Evolutionary conservation across 2,797 vertebrate species (phyloP).

Genomic region (Tokudaia tokunoshimensis): DNA sequence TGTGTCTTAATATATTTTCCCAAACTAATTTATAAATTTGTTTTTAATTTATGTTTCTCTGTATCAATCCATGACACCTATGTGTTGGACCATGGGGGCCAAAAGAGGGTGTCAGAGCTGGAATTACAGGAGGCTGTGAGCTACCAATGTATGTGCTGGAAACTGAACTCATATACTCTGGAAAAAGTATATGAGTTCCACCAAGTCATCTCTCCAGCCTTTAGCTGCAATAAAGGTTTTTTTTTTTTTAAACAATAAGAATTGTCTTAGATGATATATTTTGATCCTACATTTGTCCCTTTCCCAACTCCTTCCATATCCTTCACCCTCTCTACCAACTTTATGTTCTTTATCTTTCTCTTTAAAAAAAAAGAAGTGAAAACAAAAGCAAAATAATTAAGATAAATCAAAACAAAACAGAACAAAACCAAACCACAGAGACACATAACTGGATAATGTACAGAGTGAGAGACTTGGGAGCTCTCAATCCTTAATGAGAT

Average conservation of each 20-base stretch:
- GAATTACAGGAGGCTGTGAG: no score
- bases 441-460: not conserved
- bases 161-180: not conserved
- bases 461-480: not conserved
- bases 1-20: not conserved
- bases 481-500: not conserved
- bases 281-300: not conserved
- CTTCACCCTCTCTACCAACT: not conserved
- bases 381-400: not conserved
- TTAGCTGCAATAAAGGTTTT: not conserved
- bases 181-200: not conserved
- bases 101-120: not conserved
- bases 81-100: no score
- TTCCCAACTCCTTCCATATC: no score
- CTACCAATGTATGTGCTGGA: no score
- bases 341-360: not conserved
- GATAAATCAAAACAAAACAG: not conserved
- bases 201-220: not conserved
- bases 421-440: not conserved
- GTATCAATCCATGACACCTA: not conserved
- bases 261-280: not conserved
- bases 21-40: not conserved
- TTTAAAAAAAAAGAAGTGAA: not conserved
- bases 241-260: not conserved
- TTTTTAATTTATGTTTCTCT: not conserved